Base-by-base conservation (phyloP, 2,888 invertebrate species). In the Drosophila yooni region DNA sequence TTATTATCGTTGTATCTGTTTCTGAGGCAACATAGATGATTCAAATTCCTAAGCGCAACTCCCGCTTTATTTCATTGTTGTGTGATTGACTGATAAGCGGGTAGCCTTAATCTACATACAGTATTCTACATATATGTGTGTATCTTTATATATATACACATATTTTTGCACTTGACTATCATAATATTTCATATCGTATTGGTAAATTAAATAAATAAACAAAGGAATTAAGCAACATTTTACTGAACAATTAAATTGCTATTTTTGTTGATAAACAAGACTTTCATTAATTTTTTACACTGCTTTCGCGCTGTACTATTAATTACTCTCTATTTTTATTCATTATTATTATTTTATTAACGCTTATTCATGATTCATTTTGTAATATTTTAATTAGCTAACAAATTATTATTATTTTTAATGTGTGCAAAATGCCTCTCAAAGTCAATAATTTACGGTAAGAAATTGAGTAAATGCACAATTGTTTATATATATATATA, bases 71-170 rank as follows among this genome's bases (percentile, higher is more conserved):
- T 70, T 67, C 66, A 75, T 61, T 67, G 46, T 61, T 61, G 6
- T 15, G 46, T 21, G 40, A 63, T 70, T 71, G 80, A 75, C 76
- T 71, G 77, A 77, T 77, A 79, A 77, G 63, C 25, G 6, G 2
- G 5, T 18, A 33, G 34, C 33, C 59, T 40, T 59, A 60, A 59
- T 70, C 38, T 53, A 53, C 21, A 33, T 53, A 15, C n/a, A 46
- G 25, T 58, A 18, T 33, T 27, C 7, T 1, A 46, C 7, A 46
- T 15, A 15, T 25, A 25, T 15, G 15, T 21, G 13, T 21, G 3
- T 13, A 11, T 2, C 6, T 46, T 13, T 13, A 13, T 21, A 13
- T 21, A 2, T 11, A 11, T 11, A 6, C 3, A n/a, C n/a, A 51
- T 21, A 10, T 36, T 11, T 63, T 25, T 38, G 3, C 11, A 51